Base-by-base conservation (phyloP, 1,140 invertebrate genomes). In the Ditylenchus dipsaci region DNA sequence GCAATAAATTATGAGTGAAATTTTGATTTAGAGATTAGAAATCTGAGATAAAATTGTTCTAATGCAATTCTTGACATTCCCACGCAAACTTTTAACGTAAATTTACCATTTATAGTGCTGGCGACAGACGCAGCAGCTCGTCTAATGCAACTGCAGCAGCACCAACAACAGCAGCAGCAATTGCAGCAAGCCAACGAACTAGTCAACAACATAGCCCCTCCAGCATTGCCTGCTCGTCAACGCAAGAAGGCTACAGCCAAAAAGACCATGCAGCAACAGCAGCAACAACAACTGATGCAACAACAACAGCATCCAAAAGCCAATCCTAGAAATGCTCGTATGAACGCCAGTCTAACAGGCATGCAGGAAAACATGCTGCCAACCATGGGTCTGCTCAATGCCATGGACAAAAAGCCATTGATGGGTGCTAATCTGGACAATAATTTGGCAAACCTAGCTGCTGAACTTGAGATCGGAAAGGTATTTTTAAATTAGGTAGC, bases 151-250 rank as follows among this genome's bases (percentile, higher is more conserved):
- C 58, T 60, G 27, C 67, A 60, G 11, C 65, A 69, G 57, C 65
- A 69, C 23, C 62, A 70, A 58, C 68, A 65, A 47, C 19, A 70
- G 69, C 66, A 70, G 53, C 66, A 67, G 60, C 68, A 71, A 60
- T 69, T 67, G 49, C 68, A 43, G 65, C 59, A 19, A 65, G 59
- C 59, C 19, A 53, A 53, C 23, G n/a, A 53, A 3, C 23, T 53
- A 21, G 49, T 53, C n/a, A 53, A 53, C 23, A 53, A 53, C 49
- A 53, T 53, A 21, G n/a, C 49, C 8, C 49, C 49, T 64, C 19
- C 59, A 63, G 45, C 33, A 43, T 27, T 65, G 17, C 68, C 68
- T 7, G 27, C 63, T 33, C 68, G 68, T 23, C 59, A 61, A 43
- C 21, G 68, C 15, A 70, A 70, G 59, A 70, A 70, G 42, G 68